Conservation (phyloP, 2,888 invertebrate genomes). For the Netelia fuscicornis region DNA sequence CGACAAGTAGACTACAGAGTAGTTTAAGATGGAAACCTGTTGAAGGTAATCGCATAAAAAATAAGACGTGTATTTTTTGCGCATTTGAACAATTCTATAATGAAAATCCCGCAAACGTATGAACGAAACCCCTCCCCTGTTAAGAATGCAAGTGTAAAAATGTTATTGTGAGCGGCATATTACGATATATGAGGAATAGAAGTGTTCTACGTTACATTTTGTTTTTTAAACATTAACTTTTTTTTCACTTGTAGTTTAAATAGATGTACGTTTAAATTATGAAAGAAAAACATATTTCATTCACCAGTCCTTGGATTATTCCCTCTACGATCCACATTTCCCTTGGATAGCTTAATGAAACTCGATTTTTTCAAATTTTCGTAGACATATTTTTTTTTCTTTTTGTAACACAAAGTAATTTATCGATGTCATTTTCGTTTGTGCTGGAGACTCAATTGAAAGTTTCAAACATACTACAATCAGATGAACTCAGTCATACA, state of each 20-base stretch:
- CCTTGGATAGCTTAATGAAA: constrained; percentile 22
- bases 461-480: background rate
- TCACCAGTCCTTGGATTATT: background rate
- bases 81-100: constrained; percentile 25
- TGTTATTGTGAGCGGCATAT: constrained; percentile 72
- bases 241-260: constrained; percentile 80
- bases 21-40: constrained; percentile 25
- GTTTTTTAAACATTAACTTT: constrained; percentile 77
- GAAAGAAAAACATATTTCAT: constrained; percentile 20
- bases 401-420: background rate
- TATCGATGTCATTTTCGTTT: background rate
- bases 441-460: background rate
- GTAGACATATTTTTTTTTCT: background rate
- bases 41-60: constrained; percentile 23
- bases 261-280: constrained; percentile 78
- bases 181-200: constrained; percentile 65
- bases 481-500: constrained; percentile 24
- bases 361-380: constrained; percentile 27
- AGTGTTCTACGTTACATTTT: constrained; percentile 65
- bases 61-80: constrained; percentile 48
- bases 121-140: constrained; percentile 59
- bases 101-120: constrained; percentile 43
- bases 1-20: constrained; percentile 45
- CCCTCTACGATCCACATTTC: background rate
- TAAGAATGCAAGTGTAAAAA: constrained; percentile 78